Base-by-base conservation (phyloP, 2,888 invertebrate species). In the Tenthredo notha region DNA sequence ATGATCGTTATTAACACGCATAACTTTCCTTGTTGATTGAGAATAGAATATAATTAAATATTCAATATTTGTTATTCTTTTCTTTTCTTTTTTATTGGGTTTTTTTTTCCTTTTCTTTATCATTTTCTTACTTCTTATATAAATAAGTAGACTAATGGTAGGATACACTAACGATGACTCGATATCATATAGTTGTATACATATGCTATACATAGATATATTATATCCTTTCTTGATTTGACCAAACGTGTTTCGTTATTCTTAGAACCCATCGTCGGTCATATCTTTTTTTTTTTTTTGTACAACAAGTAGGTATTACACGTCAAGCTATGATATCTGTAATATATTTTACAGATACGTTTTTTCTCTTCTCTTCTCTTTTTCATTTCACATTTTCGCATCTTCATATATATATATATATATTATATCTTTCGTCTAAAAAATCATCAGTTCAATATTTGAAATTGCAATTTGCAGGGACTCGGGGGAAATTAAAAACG, bases 291-390 rank as follows among this genome's bases (percentile, higher is more conserved):
- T 37, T 37, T 37, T 18, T 74, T 74, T 74, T 21, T 47, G 21
- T 25, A 61, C 61, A 61, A 47, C 47, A 75, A 75, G 37, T 70
- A 70, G 37, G 33, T 70, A 70, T 70, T 70, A 70, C 70, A 70
- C 37, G 70, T 70, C 37, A 70, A 70, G 37, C 37, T 70, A 37
- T 15, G 18, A 70, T 61, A 21, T 61, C 37, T 40, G 12, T 70
- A 70, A 70, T 70, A 70, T 70, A 70, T n/a, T 70, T 37, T 43
- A 75, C 37, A 75, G 21, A 21, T 15, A 47, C 47, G 12, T 25
- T 47, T 75, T 18, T 33, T 70, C 18, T 6, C 6, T 25, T 47
- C 2, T 33, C 40, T 18, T 6, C n/a, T 2, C 2, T 29, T 29
- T 67, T 33, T n/a, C 37, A 61, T 61, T 61, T 61, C 21, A 25